Evolutionary conservation across 2,113 vertebrate species (phyloP).

Genomic region (Ellobius talpinus): DNA sequence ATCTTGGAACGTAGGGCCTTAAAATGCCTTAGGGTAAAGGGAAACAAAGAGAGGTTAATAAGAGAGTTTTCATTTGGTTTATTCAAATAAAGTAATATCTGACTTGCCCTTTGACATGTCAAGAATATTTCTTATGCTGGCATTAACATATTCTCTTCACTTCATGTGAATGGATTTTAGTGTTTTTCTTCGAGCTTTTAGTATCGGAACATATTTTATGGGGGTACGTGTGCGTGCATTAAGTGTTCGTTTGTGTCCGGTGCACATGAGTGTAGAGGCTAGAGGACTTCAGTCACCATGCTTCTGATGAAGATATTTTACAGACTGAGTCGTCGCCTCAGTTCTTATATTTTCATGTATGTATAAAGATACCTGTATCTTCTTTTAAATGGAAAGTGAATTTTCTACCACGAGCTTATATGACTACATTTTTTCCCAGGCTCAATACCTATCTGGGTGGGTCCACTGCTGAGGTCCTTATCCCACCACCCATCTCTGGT

Average conservation of each 20-base stretch:
- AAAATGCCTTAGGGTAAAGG: neutral
- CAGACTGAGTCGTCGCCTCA: neutral
- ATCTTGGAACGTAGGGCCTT: neutral
- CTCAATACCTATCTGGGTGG: neutral
- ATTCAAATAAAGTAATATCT: neutral
- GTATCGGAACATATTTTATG: neutral
- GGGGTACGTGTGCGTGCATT: neutral
- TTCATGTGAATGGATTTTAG: neutral
- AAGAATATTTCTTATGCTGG: neutral
- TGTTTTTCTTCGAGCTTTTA: neutral
- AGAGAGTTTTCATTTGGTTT: neutral
- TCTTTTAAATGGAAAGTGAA: neutral
- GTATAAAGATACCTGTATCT: neutral
- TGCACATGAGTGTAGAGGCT: neutral
- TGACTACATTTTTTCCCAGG: neutral
- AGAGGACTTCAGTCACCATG: too few relatives aligned
- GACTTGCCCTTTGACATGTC: neutral
- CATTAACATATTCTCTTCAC: neutral
- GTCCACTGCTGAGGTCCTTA: neutral
- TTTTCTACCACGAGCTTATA: neutral
- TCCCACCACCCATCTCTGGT: too few relatives aligned
- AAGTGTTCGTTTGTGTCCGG: neutral
- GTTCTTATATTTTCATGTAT: too few relatives aligned
- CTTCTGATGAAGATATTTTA: neutral
- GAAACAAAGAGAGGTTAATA: neutral